phyloP scores from a whole-genome alignment of 2,113 vertebrate genomes.

The Riparia riparia region DNA sequence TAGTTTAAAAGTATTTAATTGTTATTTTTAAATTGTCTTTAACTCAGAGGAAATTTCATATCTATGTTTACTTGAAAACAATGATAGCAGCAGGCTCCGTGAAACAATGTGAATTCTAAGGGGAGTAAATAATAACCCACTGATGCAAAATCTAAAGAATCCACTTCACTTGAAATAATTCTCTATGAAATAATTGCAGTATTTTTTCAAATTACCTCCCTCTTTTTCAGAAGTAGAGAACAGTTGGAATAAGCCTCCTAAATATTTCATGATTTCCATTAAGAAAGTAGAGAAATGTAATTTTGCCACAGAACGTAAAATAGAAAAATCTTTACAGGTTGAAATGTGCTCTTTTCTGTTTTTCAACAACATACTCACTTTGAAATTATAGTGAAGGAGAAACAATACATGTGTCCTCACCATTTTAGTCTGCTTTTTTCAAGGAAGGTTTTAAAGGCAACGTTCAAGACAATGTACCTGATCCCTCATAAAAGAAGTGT shows the following conservation, averaged over 20 bases:
- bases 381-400: background rate
- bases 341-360: background rate
- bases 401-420: background rate
- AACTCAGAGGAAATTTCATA: background rate
- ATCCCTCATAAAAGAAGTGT: background rate
- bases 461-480: background rate
- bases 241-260: background rate
- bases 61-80: background rate
- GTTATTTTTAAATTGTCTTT: background rate
- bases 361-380: background rate
- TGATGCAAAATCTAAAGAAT: background rate
- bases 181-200: background rate
- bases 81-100: background rate
- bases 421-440: background rate
- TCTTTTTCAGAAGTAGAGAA: background rate
- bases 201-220: background rate
- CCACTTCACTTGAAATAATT: background rate
- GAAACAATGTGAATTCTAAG: background rate
- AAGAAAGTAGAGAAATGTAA: background rate
- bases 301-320: background rate
- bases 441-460: background rate
- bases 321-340: background rate
- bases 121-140: background rate
- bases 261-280: background rate
- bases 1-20: background rate